Conservation (phyloP, 2,888 invertebrate genomes). For the Proisotoma minuta region DNA sequence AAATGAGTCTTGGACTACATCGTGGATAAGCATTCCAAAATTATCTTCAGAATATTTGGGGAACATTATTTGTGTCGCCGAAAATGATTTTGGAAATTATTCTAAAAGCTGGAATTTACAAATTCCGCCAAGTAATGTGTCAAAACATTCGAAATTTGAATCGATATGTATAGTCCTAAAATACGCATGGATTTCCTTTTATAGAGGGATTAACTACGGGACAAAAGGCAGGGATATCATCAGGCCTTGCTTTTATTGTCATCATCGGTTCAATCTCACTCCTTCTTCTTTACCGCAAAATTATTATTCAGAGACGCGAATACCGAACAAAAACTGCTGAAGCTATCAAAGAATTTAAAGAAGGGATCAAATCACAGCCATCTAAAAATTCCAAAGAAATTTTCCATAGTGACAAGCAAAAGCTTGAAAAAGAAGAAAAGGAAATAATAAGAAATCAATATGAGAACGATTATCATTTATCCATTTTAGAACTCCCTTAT, state of each 20-base stretch:
- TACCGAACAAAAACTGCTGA: slow-evolving; percentile 27
- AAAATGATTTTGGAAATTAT: slow-evolving; percentile 14
- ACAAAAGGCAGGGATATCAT: neutral
- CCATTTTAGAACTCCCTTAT: slow-evolving; percentile 26
- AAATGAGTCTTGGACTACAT: neutral
- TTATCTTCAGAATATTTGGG: slow-evolving; percentile 13
- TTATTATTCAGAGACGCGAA: slow-evolving; percentile 22
- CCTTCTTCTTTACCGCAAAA: slow-evolving; percentile 10
- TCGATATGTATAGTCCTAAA: slow-evolving; percentile 2
- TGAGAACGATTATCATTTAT: slow-evolving; percentile 19
- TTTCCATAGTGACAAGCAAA: slow-evolving; percentile 5
- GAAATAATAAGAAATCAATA: neutral
- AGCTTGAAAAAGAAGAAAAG: neutral
- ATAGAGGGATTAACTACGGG: neutral
- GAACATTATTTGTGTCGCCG: slow-evolving; percentile 21
- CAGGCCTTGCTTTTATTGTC: neutral
- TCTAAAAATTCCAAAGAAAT: slow-evolving; percentile 30
- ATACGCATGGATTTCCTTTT: neutral
- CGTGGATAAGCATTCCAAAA: slow-evolving; percentile 10
- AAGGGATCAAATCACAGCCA: slow-evolving; percentile 27
- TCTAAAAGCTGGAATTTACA: slow-evolving; percentile 16
- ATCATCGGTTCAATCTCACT: neutral
- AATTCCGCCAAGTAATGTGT: neutral
- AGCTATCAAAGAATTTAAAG: slow-evolving; percentile 30
- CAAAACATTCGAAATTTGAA: neutral